A percentile compares a stretch with the other conserved stretches of the same genome.
Evolutionary conservation across 1,140 invertebrate genomes (phyloP).

Genomic region (Lethrus apterus): DNA sequence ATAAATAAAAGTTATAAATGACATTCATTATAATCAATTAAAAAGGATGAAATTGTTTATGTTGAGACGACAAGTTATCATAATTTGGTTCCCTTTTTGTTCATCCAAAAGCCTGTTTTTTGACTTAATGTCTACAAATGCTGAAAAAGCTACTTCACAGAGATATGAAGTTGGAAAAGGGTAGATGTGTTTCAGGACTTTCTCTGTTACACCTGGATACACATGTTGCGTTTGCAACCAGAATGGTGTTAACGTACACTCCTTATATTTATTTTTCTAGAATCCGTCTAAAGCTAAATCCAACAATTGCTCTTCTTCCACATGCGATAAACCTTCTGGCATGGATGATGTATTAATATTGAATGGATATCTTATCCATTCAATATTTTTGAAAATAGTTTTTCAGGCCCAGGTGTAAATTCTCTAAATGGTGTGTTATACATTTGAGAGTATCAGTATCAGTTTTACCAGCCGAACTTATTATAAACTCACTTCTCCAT

Average conservation of each 20-base stretch:
- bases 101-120: slow-evolving; percentile 4
- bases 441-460: slow-evolving; percentile 1
- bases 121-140: slow-evolving; percentile 1
- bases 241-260: slow-evolving; percentile 1
- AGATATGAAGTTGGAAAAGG: slow-evolving; percentile 6
- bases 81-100: slow-evolving; percentile 9
- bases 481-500: neutral
- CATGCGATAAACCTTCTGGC: slow-evolving; percentile 2
- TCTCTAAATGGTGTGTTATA: neutral
- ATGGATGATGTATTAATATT: slow-evolving; percentile 7
- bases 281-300: slow-evolving; percentile 7
- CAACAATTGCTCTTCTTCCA: slow-evolving; percentile 8
- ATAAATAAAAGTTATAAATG: neutral
- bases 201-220: too few species aligned
- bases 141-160: neutral
- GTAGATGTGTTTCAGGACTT: neutral
- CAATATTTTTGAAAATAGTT: neutral
- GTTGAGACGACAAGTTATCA: slow-evolving; percentile 5
- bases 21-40: too few species aligned
- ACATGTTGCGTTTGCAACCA: slow-evolving; percentile 2
- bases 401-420: neutral
- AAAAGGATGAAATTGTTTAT: neutral
- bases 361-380: slow-evolving; percentile 7
- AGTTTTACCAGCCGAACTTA: neutral
- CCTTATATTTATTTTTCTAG: slow-evolving; percentile 2